These are phyloP conservation scores for Mixornis gularis DNA, from an alignment of 2,113 vertebrate species.

Conservation along the genomic window DNA sequence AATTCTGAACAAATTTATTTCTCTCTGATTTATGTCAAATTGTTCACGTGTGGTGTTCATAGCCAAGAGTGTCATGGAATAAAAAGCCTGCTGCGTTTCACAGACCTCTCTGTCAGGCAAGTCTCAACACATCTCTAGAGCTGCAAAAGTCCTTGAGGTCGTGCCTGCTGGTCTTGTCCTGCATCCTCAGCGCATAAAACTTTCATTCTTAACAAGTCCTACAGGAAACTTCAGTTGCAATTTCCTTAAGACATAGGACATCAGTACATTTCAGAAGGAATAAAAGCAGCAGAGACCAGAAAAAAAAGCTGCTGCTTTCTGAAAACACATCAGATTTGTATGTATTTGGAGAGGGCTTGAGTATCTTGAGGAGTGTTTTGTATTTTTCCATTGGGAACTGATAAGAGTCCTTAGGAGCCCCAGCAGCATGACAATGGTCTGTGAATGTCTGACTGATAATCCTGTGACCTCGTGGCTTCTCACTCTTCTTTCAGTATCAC, in stretches of 20 bases:
- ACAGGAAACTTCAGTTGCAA: not conserved
- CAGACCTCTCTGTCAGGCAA: not conserved
- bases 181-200: fast-evolving
- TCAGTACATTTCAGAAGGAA: not conserved
- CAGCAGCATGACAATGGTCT: fast-evolving
- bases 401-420: not conserved
- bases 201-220: not conserved
- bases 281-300: not conserved
- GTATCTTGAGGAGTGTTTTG: not conserved
- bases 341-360: not conserved
- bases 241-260: not conserved
- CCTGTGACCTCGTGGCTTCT: not conserved
- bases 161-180: not conserved
- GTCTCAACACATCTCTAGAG: not conserved
- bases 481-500: not conserved
- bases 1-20: not conserved
- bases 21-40: not conserved
- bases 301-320: not conserved
- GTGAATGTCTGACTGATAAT: not conserved
- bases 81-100: not conserved
- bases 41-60: not conserved
- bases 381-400: not conserved
- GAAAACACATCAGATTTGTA: not conserved
- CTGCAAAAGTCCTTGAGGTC: not conserved
- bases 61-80: not conserved